phyloP scores from a whole-genome alignment of 2,888 invertebrate species.

The Drosophila neonasuta region DNA sequence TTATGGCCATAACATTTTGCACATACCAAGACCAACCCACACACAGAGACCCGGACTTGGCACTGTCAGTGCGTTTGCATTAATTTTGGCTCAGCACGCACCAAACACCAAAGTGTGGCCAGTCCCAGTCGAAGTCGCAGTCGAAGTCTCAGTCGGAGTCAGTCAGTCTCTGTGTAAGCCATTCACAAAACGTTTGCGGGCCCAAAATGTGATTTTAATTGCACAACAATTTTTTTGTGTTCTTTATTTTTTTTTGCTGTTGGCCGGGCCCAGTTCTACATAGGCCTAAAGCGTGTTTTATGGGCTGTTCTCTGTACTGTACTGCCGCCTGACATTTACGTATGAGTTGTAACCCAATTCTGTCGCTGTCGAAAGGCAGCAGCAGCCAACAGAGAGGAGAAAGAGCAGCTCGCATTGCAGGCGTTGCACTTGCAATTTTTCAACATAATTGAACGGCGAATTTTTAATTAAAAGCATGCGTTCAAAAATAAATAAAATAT shows the following conservation, averaged over 20 bases:
- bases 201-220: constrained; percentile 72
- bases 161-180: constrained; percentile 39
- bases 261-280: constrained; percentile 68
- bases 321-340: constrained; percentile 58
- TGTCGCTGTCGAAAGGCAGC: constrained; percentile 53
- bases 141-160: constrained; percentile 38
- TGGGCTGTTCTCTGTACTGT: constrained; percentile 46
- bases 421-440: constrained; percentile 60
- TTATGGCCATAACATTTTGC: constrained; percentile 76
- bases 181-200: constrained; percentile 64
- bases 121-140: constrained; percentile 29
- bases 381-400: constrained; percentile 11
- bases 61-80: constrained; percentile 18
- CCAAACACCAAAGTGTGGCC: constrained; percentile 57
- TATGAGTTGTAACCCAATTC: constrained; percentile 73
- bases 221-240: constrained; percentile 64
- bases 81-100: constrained; percentile 38
- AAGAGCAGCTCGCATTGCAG: constrained; percentile 19
- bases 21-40: constrained; percentile 74
- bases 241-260: not conserved
- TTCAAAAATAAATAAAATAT: constrained; percentile 45
- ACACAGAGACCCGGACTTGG: constrained; percentile 46
- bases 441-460: constrained; percentile 53
- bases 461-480: constrained; percentile 65
- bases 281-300: constrained; percentile 59